Percentiles rank a stretch among this genome's conserved stretches.
Evolutionary conservation across 2,888 invertebrate genomes (phyloP).

Genomic region (Diadegma fenestrale): DNA sequence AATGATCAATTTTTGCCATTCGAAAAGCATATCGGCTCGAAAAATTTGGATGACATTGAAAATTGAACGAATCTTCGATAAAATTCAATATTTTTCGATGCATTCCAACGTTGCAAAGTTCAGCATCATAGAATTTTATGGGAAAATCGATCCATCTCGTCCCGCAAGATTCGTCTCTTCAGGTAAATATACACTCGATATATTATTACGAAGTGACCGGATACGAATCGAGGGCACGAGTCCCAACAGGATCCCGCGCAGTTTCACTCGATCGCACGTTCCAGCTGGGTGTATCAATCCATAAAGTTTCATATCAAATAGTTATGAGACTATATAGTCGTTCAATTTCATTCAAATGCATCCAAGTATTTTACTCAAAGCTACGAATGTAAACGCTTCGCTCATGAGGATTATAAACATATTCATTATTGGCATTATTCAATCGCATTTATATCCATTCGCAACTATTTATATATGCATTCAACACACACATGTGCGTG

Average conservation of each 20-base stretch:
- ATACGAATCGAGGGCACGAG: slow-evolving; percentile 60
- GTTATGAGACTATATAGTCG: not conserved
- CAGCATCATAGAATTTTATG: not conserved
- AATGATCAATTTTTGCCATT: too few species aligned
- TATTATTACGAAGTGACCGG: slow-evolving; percentile 37
- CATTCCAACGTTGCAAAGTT: too few species aligned
- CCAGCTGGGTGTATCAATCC: slow-evolving; percentile 22
- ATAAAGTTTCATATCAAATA: slow-evolving; percentile 7
- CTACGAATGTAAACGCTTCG: not conserved
- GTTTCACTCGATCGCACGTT: slow-evolving; percentile 62
- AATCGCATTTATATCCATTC: slow-evolving; percentile 2
- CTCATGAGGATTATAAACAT: not conserved
- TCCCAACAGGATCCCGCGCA: slow-evolving; percentile 53
- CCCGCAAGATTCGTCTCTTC: slow-evolving; percentile 34
- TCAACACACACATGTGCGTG: not conserved
- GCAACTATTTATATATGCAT: not conserved
- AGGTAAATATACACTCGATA: slow-evolving; percentile 5
- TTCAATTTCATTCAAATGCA: not conserved
- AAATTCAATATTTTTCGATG: too few species aligned
- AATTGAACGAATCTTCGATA: too few species aligned
- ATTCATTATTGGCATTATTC: not conserved
- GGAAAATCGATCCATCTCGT: not conserved
- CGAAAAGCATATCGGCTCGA: too few species aligned
- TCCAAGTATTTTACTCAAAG: not conserved
- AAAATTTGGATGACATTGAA: too few species aligned